Base-by-base conservation (phyloP, 1,140 invertebrate species). In the Camponotus vicinus region DNA sequence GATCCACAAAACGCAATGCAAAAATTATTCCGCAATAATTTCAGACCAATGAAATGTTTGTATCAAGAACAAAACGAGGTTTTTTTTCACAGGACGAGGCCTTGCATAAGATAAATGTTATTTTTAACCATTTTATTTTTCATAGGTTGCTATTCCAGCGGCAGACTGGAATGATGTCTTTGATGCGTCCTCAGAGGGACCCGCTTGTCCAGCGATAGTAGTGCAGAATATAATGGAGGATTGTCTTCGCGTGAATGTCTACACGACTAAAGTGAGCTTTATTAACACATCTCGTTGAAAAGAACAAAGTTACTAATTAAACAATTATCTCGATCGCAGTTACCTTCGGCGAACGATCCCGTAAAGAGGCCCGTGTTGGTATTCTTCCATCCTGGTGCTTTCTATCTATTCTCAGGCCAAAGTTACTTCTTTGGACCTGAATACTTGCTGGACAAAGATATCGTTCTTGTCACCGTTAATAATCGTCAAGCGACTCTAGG, bases 211-310 rank as follows among this genome's bases (percentile, higher is more conserved):
- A 21, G 90, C 78, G 80, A 67, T 87, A 34, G 5, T 3, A 2
- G 5, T 0, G 7, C 18, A 37, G 11, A 1, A 42, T 63, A 1
- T 52, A 1, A 85, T 73, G 15, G 97, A 98, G 92, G 97, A 98
- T 66, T 90, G 89, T 15, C 94, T 98, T 7, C 97, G 97, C 91
- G 95, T 98, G 13, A 98, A 98, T 92, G 96, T 98, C 7, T 98
- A 97, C 92, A 97, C 97, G n/a, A 97, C 97, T 55, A 91, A 91
- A 84, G 94, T 94, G 92, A 94, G 95, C 0, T 88, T 97, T 11
- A 27, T 4, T 11, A 97, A 97, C 90, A 95, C 27, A 27, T 34
- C 8, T 9, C 8, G 11, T 11, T 37, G 15, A 37, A 66, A 18
- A 3, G 11, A 34, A 64, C 66, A 13, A 15, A 21, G 3, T 69